Base-by-base conservation (phyloP, 2,888 invertebrate species). In the Ophion ventricosus region DNA sequence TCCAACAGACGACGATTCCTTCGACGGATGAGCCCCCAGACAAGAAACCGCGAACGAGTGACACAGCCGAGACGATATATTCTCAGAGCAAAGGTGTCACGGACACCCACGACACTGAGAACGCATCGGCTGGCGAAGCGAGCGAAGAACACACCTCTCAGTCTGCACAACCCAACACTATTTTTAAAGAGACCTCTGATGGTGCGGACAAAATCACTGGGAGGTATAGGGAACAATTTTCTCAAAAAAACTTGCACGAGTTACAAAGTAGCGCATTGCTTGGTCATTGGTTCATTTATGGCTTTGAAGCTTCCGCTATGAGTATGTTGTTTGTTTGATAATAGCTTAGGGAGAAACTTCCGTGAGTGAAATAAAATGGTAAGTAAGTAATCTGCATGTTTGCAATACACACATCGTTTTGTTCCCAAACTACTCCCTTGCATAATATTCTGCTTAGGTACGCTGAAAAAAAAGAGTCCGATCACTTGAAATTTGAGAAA, bases 41-140 rank as follows among this genome's bases (percentile, higher is more conserved):
- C 26, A 88, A 88, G 35, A 88, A 87, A 49, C 4, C 61, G 8
- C 81, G 87, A 17, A 43, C 76, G 43, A 74, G 81, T 4, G 56
- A 54, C 23, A 87, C 83, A 11, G 80, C 80, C 14, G 82, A 86
- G 72, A 83, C 86, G 1, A 66, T 85, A 61, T 72, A 86, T 20
- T 64, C 84, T 0, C 85, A 84, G 11, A 87, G 64, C 14, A 66
- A 59, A 54, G 64, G 8, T 10, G 63, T 64, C 29, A 20, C 77
- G 8, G 63, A 74, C 8, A 63, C 17, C 77, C 78, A 67, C 69
- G 69, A 81, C 26, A 56, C 26, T 3, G 72, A 80, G 20, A 70
- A 26, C 20, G 14, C 59, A 0, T 20, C 7, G 0, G 8, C 14
- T 11, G 67, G 25, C n/a, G 59, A 43, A 4, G 64, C 43, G 0